phyloP scores from a whole-genome alignment of 2,113 vertebrate species.

The Hypocryptadius cinnamomeus region DNA sequence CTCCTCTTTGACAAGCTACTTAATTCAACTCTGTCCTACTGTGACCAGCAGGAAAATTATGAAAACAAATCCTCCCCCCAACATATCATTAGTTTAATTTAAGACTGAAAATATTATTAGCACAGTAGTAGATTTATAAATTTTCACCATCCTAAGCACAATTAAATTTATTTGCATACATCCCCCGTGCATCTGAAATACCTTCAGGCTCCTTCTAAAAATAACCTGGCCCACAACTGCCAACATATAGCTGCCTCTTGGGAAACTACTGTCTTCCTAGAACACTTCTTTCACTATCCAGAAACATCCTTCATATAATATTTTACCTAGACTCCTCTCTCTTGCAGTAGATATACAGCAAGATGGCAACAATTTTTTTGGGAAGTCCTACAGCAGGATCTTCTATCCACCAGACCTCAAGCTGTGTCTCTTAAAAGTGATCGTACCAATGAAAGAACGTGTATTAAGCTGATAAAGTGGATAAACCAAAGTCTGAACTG shows the following conservation, averaged over 20 bases:
- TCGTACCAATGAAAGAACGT: background rate
- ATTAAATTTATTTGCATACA: background rate
- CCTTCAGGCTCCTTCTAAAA: background rate
- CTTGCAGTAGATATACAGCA: background rate
- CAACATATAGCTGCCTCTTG: background rate
- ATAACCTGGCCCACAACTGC: background rate
- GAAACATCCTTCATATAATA: background rate
- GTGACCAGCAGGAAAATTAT: background rate
- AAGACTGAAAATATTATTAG: background rate
- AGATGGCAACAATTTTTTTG: background rate
- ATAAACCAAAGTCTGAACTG: background rate
- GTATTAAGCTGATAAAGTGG: background rate
- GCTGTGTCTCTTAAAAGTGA: background rate
- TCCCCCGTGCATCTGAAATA: background rate
- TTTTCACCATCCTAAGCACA: background rate
- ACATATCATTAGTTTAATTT: background rate
- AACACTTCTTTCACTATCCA: background rate
- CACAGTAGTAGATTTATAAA: background rate
- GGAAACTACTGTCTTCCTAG: background rate
- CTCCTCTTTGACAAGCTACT: background rate
- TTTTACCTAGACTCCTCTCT: background rate
- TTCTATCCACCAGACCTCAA: background rate
- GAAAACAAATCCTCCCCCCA: background rate
- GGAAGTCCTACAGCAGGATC: background rate
- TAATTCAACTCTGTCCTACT: background rate